Evolutionary conservation across 1,140 invertebrate species (phyloP), one percentile per base, ranked within the genome.

Genomic region (Drosophila pseudoobscura): DNA sequence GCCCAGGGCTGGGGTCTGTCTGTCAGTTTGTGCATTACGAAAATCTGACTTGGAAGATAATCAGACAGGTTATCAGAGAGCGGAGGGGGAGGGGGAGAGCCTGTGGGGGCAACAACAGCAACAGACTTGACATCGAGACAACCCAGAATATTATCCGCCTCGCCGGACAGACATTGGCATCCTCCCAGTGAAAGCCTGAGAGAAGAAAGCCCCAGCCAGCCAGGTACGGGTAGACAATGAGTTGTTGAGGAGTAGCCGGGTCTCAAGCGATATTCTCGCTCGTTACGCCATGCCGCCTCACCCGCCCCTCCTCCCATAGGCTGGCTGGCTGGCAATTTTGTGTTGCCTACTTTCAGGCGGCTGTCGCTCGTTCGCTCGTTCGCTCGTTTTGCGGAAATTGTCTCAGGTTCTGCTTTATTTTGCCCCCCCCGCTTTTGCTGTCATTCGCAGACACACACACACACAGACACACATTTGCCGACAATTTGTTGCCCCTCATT

Each of bases 401-500:
- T 82, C 78, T 78, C 60, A 61, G 49, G 31, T 61, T 66, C 15
- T 68, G 62, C 31, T 62, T 62, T 62, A 52, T 60, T 74, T 53
- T 61, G 47, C 2, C 20, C 5, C 20, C 5, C 6, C 13, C 8
- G 43, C 26, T 9, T 52, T 49, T 46, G 57, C 72, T 55, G 55
- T 75, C 61, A 55, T 64, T 73, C 49, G 61, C 76, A 76, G 71
- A 75, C 72, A 75, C 72, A 75, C 75, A 75, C 72, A 75, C 72
- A 75, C 72, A 75, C 72, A 75, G 72, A 75, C 72, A 75, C 72
- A 75, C 72, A 75, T 58, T 66, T 54, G 41, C 51, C 51, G 79
- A 24, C 78, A 82, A 69, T 78, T 82, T 73, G 62, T 60, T 46
- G 60, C 31, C 60, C 24, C 47, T 45, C 52, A 52, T 50, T 69